Evolutionary conservation across 92 coral and sea anemone species (phyloP), one percentile per base, ranked within the genome.

Genomic region (Umimayanthus chanpuru): DNA sequence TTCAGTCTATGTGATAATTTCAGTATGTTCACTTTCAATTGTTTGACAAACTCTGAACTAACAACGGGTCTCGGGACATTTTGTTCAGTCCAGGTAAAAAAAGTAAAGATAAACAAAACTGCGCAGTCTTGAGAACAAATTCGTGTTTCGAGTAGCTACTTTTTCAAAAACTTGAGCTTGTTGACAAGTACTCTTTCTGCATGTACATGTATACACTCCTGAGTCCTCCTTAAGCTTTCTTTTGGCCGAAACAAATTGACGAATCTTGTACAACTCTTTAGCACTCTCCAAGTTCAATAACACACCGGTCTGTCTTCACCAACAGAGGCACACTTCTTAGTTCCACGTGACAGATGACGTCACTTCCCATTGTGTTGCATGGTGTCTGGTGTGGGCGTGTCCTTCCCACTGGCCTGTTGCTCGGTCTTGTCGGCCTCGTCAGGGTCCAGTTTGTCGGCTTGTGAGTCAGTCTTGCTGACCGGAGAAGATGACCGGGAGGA

Each of bases 401-500:
- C 87, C 87, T 68, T 83, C 66, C 41, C 39, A 2, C 78, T 10
- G 43, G 41, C 67, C n/a, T 8, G 77, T 5, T 83, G 77, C 61
- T 43, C 77, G 11, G 25, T 28, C 77, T 83, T 83, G n/a, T 44
- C 87, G 6, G 43, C 5, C 40, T 70, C 78, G 1, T 83, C 87
- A 14, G 77, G 21, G 29, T 83, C 87, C 43, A 38, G 77, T 83
- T 83, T 83, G 18, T 83, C 87, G 41, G 67, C 28, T 25, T 68
- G 87, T 14, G 77, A 68, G 10, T 83, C 87, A 23, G 40, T 70
- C 65, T 67, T 83, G 66, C 77, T 83, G 78, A 44, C 87, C 9
- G 87, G 87, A 26, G 87, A 70, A 2, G 87, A 68, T 2, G 87
- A 83, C 8, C 77, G 87, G 21, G 87, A 83, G 11, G 87, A 83